Evolutionary conservation across 2,113 vertebrate genomes (phyloP).

Genomic region (Anhinga anhinga): DNA sequence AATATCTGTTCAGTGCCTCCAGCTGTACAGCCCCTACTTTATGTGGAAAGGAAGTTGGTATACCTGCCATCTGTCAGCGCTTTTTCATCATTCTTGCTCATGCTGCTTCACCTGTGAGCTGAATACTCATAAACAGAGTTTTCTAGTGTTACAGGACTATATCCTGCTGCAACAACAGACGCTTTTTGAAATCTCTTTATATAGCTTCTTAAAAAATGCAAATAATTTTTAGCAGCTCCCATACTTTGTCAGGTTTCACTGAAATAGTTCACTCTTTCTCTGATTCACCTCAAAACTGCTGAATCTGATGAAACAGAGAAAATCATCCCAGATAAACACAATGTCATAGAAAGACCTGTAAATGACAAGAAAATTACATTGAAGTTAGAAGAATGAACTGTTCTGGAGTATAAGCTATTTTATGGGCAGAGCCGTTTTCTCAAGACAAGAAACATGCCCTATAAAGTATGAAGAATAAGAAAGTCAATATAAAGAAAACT

Average conservation of each 20-base stretch:
- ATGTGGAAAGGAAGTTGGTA: not conserved
- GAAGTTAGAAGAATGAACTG: not conserved
- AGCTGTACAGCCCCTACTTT: conserved; percentile 22
- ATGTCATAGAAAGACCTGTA: not conserved
- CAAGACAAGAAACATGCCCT: not conserved
- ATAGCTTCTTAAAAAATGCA: not conserved
- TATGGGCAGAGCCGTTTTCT: not conserved
- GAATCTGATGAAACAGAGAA: not conserved
- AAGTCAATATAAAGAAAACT: not conserved
- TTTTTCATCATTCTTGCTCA: not conserved
- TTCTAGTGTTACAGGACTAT: not conserved
- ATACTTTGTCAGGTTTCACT: not conserved
- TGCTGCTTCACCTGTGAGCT: conserved; percentile 4
- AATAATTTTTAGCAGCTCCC: not conserved
- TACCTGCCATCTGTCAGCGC: conserved; percentile 36
- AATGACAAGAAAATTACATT: not conserved
- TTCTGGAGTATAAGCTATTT: not conserved
- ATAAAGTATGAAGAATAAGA: not conserved
- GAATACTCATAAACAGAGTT: not conserved
- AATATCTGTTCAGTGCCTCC: not conserved
- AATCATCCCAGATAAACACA: not conserved
- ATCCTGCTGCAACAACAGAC: not conserved
- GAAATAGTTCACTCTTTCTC: not conserved
- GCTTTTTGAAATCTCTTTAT: not conserved
- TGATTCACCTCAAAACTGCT: not conserved